Evolutionary conservation across 1,140 invertebrate species (phyloP).

Genomic region (Microplitis mediator): DNA sequence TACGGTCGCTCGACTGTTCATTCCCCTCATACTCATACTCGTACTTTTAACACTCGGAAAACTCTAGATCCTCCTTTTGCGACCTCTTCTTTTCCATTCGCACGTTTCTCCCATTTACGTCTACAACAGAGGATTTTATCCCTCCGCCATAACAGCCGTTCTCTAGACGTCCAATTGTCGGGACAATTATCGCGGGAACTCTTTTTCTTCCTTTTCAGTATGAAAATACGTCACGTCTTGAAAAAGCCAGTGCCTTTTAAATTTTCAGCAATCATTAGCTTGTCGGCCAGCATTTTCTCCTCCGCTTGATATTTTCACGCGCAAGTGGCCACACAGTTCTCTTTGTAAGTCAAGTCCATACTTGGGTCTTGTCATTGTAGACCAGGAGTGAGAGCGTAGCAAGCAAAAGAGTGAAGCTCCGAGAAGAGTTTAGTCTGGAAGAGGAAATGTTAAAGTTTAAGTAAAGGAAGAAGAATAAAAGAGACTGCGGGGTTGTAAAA

Average conservation of each 20-base stretch:
- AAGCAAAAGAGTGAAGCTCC: no score
- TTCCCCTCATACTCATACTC: neutral
- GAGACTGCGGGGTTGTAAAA: constrained; percentile 6
- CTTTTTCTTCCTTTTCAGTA: no score
- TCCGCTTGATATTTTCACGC: constrained; percentile 9
- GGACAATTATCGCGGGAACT: no score
- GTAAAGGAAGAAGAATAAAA: neutral
- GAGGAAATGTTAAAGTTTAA: no score
- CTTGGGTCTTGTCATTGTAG: constrained; percentile 3
- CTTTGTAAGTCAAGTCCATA: constrained; percentile 50
- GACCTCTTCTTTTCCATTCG: neutral
- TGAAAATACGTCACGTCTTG: no score
- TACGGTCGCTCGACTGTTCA: constrained; percentile 1
- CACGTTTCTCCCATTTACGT: constrained; percentile 1
- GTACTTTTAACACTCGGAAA: neutral
- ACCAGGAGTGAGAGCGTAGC: no score
- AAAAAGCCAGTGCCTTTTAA: no score
- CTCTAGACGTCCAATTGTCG: no score
- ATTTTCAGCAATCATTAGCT: neutral
- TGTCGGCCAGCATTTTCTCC: neutral
- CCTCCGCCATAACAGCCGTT: no score
- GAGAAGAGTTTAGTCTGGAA: no score
- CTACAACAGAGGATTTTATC: neutral
- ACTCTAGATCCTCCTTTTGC: neutral
- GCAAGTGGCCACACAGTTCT: constrained; percentile 18